Percentiles rank a stretch among this genome's conserved stretches.
Evolutionary conservation across 2,113 vertebrate genomes (phyloP).

Genomic region (Naja naja): DNA sequence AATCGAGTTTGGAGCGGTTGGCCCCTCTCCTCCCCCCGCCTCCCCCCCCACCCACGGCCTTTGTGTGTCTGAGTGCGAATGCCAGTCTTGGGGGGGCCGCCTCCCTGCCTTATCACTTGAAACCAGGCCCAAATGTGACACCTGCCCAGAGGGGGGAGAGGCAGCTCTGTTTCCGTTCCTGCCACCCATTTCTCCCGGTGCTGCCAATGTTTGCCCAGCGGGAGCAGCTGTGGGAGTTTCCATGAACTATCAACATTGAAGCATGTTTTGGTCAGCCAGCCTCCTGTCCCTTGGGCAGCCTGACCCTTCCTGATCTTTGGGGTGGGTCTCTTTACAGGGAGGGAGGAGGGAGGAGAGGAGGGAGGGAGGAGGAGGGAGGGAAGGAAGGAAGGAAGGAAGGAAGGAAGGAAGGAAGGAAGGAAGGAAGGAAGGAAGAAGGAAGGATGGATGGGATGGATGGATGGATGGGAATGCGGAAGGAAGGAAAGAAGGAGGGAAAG

Average conservation of each 20-base stretch:
- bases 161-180: neutral
- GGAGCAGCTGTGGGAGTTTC: neutral
- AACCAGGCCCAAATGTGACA: neutral
- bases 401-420: too few relatives aligned
- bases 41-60: too few relatives aligned
- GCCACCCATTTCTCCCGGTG: neutral
- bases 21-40: too few relatives aligned
- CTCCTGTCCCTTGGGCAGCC: rapidly evolving
- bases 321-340: neutral
- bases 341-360: neutral
- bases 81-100: neutral
- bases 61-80: neutral
- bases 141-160: too few relatives aligned
- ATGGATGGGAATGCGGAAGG: too few relatives aligned
- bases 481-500: too few relatives aligned
- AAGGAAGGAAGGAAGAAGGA: too few relatives aligned
- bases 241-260: too few relatives aligned
- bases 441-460: too few relatives aligned
- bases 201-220: neutral
- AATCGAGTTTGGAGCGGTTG: too few relatives aligned
- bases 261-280: neutral
- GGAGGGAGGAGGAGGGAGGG: too few relatives aligned
- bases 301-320: neutral
- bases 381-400: too few relatives aligned
- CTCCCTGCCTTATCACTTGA: neutral